Percentiles rank a stretch among this genome's conserved stretches.
phyloP scores from a whole-genome alignment of 2,888 invertebrate genomes.

The Ophioninae sp. region DNA sequence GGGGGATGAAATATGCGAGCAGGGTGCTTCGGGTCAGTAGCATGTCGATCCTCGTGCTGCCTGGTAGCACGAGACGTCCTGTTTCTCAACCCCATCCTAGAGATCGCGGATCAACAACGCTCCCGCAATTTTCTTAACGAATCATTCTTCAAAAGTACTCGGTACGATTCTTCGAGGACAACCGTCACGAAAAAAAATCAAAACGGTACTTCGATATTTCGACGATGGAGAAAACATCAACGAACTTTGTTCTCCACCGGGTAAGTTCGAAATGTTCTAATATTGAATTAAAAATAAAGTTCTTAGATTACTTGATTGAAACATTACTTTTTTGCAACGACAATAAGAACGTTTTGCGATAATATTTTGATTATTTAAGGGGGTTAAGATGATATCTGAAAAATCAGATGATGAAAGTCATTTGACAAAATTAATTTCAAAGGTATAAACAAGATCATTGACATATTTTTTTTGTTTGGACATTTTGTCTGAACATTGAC shows the following conservation, averaged over 20 bases:
- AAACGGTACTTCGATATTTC: neutral
- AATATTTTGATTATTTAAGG: no score
- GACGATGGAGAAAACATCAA: neutral
- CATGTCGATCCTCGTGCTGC: constrained; percentile 75
- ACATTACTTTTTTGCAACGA: no score
- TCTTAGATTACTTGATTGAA: no score
- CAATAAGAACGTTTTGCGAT: no score
- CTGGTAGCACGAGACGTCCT: constrained; percentile 42
- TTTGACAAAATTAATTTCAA: no score
- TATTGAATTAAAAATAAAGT: no score
- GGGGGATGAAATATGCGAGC: constrained; percentile 48
- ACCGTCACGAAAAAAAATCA: neutral
- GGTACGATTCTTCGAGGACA: neutral
- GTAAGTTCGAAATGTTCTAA: neutral
- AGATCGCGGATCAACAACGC: constrained; percentile 41
- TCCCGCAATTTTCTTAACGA: constrained; percentile 20
- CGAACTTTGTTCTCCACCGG: neutral
- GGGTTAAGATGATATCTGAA: no score
- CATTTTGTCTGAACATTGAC: no score
- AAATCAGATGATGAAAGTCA: no score
- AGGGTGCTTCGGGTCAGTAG: constrained; percentile 74
- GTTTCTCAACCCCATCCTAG: constrained; percentile 23
- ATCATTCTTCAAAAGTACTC: neutral
- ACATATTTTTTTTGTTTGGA: no score
- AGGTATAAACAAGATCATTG: no score